A percentile compares a stretch with the other conserved stretches of the same genome.
Evolutionary conservation across 1,140 invertebrate genomes (phyloP).

Genomic region (Marisa cornuarietis): DNA sequence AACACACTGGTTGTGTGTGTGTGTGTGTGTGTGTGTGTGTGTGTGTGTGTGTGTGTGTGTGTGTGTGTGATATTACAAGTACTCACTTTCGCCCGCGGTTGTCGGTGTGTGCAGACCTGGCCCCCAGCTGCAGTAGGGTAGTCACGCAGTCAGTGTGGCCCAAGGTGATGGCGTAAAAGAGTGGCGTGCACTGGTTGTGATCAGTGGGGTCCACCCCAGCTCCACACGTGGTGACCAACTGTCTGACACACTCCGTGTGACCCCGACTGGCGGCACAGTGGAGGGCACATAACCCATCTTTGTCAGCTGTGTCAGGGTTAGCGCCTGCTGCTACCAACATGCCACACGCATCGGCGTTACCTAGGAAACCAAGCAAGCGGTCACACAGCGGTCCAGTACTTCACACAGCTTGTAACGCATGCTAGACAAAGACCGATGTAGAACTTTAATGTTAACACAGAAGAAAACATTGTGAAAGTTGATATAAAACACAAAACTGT

Average conservation of each 20-base stretch:
- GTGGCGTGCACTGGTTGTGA: constrained; percentile 81
- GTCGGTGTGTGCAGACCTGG: constrained; percentile 91
- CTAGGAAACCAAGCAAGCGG: constrained; percentile 57
- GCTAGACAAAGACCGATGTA: no score
- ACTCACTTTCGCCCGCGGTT: constrained; percentile 86
- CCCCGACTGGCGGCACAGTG: constrained; percentile 96
- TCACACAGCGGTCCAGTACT: neutral
- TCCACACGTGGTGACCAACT: constrained; percentile 72
- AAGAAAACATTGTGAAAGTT: no score
- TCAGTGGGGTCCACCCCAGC: constrained; percentile 83
- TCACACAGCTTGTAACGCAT: neutral
- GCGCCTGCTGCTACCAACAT: constrained; percentile 87
- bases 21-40: constrained; percentile 5
- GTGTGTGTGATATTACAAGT: neutral
- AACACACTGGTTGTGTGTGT: neutral
- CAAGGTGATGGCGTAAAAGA: constrained; percentile 95
- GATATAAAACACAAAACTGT: no score
- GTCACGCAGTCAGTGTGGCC: constrained; percentile 94
- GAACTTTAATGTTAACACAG: no score
- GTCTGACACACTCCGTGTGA: constrained; percentile 91
- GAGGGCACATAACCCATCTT: constrained; percentile 78
- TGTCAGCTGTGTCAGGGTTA: constrained; percentile 80
- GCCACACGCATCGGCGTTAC: constrained; percentile 87
- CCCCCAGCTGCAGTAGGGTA: constrained; percentile 86
- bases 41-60: neutral